Percentiles rank a stretch among this genome's conserved stretches.
Evolutionary conservation across 2,888 invertebrate genomes (phyloP).

Genomic region (Glyphotaelius pellucidus): DNA sequence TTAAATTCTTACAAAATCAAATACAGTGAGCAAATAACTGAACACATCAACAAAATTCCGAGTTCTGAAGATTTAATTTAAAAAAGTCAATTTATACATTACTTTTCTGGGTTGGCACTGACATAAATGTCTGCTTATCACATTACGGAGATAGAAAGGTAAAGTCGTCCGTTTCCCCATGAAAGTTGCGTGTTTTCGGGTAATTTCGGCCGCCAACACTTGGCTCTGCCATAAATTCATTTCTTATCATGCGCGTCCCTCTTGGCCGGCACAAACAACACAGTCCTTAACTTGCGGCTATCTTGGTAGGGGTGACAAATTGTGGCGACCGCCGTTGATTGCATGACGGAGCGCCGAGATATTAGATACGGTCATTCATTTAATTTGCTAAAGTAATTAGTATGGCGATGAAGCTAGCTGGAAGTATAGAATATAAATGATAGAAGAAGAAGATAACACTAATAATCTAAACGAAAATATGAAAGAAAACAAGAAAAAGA

Average conservation of each 20-base stretch:
- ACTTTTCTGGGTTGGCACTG: not conserved
- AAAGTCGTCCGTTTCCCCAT: not conserved
- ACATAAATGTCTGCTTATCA: not conserved
- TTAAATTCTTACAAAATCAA: not conserved
- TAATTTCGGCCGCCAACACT: conserved; percentile 49
- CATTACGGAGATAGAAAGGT: not conserved
- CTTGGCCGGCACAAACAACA: conserved; percentile 33
- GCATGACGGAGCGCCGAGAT: not conserved
- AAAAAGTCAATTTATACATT: not conserved
- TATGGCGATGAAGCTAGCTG: not conserved
- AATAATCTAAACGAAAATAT: too few relatives aligned
- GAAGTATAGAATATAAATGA: not conserved
- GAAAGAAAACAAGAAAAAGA: too few relatives aligned
- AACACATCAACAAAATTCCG: not conserved
- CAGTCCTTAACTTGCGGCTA: conserved; percentile 10
- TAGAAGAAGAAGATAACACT: too few relatives aligned
- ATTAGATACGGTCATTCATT: not conserved
- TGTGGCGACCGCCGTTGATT: not conserved
- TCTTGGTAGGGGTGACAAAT: conserved; percentile 40
- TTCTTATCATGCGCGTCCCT: conserved; percentile 44
- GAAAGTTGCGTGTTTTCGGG: conserved; percentile 38
- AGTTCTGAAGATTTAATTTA: not conserved
- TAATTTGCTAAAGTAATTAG: not conserved
- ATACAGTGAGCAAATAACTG: not conserved
- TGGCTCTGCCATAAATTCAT: conserved; percentile 47